These are phyloP conservation scores for Byasa hedistus DNA, from an alignment of 2,888 invertebrate species.

Conservation along the genomic window DNA sequence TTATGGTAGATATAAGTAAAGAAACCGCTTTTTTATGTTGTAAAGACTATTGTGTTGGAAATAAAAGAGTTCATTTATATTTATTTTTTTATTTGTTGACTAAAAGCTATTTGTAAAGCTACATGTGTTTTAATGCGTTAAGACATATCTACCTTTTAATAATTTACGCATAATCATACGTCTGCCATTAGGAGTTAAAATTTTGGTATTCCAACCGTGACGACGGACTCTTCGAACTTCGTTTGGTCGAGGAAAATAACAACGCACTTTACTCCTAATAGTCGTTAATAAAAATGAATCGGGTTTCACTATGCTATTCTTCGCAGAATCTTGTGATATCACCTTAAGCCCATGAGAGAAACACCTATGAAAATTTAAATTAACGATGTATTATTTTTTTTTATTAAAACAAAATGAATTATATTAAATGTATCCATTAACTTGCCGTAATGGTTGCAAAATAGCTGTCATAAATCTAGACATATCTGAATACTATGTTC, in stretches of 20 bases:
- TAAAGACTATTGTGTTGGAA: conserved; percentile 21
- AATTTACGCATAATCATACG: conserved; percentile 86
- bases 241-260: conserved; percentile 87
- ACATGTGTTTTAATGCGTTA: conserved; percentile 79
- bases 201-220: conserved; percentile 85
- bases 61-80: conserved; percentile 24
- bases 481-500: conserved; percentile 44
- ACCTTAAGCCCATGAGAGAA: conserved; percentile 53
- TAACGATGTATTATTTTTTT: neutral
- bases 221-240: conserved; percentile 85
- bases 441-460: conserved; percentile 60
- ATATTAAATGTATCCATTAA: conserved; percentile 1
- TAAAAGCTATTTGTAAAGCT: conserved; percentile 26
- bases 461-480: conserved; percentile 55
- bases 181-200: conserved; percentile 85
- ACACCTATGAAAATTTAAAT: conserved; percentile 47
- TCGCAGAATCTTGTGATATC: conserved; percentile 42
- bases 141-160: conserved; percentile 85
- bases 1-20: conserved; percentile 18
- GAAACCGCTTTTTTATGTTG: conserved; percentile 18
- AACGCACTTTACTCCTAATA: conserved; percentile 77
- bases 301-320: conserved; percentile 51
- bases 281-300: conserved; percentile 55
- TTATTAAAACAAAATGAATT: neutral
- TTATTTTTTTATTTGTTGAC: conserved; percentile 29